Conservation (phyloP, 2,113 vertebrate genomes). For the Cygnus atratus region DNA sequence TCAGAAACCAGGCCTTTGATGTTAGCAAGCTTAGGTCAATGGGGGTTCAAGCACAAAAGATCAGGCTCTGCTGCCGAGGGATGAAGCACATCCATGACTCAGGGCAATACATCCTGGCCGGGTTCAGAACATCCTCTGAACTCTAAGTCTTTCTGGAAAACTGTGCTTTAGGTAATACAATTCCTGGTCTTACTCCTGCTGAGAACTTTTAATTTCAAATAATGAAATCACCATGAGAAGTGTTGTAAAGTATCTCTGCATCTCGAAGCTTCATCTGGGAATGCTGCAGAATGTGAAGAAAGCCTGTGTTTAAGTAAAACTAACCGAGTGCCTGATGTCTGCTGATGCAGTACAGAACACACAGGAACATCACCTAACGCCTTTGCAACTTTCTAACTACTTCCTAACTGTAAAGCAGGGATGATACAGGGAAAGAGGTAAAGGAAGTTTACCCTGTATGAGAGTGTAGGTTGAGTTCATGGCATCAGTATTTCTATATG, state of each 20-base stretch:
- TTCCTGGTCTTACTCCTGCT: neutral
- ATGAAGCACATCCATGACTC: neutral
- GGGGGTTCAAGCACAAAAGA: conserved; percentile 15
- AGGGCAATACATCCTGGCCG: neutral
- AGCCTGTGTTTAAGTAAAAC: neutral
- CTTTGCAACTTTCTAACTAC: neutral
- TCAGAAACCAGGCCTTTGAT: conserved; percentile 11
- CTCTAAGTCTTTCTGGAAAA: neutral
- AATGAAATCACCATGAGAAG: neutral
- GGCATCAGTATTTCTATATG: neutral
- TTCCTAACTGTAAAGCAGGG: neutral
- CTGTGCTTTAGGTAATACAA: neutral
- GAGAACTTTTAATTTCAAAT: neutral
- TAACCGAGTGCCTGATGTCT: neutral
- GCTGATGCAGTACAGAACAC: neutral
- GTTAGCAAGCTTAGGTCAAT: neutral
- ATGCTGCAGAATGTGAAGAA: neutral
- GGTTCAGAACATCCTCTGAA: neutral
- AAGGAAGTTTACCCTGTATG: neutral
- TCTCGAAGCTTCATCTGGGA: neutral
- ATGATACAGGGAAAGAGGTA: neutral
- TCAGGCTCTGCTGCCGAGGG: neutral
- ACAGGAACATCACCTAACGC: neutral
- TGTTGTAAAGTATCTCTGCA: neutral
- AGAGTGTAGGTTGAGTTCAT: neutral